Base-by-base conservation (phyloP, 35 echinoderm and acorn worm species). In the Heliocidaris tuberculata region DNA sequence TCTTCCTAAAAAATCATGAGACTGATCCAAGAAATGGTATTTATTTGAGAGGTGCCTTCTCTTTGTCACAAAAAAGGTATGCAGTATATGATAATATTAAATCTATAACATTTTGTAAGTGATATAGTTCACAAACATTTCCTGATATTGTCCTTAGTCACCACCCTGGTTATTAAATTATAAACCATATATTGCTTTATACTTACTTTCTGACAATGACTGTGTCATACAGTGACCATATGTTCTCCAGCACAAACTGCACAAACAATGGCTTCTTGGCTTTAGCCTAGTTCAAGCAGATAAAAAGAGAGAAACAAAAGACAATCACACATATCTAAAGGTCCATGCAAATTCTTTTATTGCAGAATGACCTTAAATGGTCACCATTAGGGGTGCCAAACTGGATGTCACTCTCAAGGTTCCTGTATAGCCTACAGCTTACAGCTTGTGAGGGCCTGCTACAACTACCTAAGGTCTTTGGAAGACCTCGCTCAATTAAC, bases 211-310 rank as follows among this genome's bases (percentile, higher is more conserved):
- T 97, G 30, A 94, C 48, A 9, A 97, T 31, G 15, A 99, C 95
- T 59, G 97, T 95, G 12, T 99, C 96, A 96, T 99, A 99, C 27
- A 99, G 88, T 47, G 98, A 95, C 98, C 98, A 99, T 19, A 99
- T 48, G 94, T 97, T 99, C 85, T 99, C 98, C 54, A 99, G 91
- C 49, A 99, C 96, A 96, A 99, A 99, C 87, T 99, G 98, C 16
- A 99, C 98, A 96, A 99, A 99, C 42, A 99, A 10, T 6, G 98
- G 97, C 61, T 97, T 96, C 98, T 99, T 99, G 48, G 94, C 98
- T 95, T 99, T 99, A 27, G 94, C 96, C 96, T 97, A 89, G 8
- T n/a, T n/a, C 6, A 8, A 56, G 65, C 6, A 24, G 27, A 78
- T 4, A 2, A 50, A 19, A 48, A 54, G 48, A 96, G 94, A 85